These are phyloP conservation scores for Grammomys surdaster DNA, from an alignment of 2,113 vertebrate species.

Conservation along the genomic window DNA sequence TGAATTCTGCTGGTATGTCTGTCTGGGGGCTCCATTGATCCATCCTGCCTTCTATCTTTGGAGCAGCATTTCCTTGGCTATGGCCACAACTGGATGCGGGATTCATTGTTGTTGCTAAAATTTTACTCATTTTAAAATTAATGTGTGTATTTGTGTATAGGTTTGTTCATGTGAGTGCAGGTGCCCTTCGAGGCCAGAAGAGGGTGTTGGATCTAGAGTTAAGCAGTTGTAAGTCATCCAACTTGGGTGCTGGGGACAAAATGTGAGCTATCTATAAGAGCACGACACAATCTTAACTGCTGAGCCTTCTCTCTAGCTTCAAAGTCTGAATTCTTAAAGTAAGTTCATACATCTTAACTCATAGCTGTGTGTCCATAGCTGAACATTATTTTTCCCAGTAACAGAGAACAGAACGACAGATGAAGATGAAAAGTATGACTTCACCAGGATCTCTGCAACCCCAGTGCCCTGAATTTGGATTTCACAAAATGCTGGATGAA, in stretches of 20 bases:
- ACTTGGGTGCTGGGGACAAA: background rate
- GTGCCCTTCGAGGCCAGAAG: background rate
- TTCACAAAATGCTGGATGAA: constrained; percentile 42
- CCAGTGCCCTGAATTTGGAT: background rate
- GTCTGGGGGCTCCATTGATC: background rate
- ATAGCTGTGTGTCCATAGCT: background rate
- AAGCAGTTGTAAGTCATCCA: background rate
- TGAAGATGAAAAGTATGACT: constrained; percentile 13
- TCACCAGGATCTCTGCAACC: background rate
- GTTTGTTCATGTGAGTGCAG: background rate
- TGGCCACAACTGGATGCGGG: background rate
- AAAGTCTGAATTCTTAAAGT: constrained; percentile 2
- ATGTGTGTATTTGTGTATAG: background rate
- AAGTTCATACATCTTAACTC: background rate
- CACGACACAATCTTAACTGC: too few relatives aligned
- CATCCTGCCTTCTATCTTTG: background rate
- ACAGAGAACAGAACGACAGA: background rate
- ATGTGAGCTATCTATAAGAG: background rate
- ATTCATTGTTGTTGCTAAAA: background rate
- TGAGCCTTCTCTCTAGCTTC: background rate
- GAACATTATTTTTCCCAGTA: constrained; percentile 29
- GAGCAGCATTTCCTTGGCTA: background rate
- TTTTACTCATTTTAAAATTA: background rate
- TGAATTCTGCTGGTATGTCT: background rate
- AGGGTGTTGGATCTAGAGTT: background rate